Conservation (phyloP, 1,140 invertebrate genomes). For the Heterodera schachtii region DNA sequence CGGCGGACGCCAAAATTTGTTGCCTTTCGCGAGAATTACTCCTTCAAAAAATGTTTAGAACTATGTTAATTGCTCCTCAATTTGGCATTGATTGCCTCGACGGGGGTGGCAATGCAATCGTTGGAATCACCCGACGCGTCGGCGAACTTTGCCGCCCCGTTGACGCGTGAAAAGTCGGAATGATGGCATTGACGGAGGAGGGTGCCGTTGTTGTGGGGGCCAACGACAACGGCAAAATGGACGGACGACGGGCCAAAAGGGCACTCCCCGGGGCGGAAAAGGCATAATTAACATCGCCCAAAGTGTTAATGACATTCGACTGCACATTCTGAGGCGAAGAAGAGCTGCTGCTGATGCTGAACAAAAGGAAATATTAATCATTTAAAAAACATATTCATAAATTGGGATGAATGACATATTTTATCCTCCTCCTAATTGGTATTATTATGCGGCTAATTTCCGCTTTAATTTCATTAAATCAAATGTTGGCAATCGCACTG, state of each 20-base stretch:
- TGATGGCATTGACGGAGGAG: constrained; percentile 2
- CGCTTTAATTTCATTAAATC: too few species aligned
- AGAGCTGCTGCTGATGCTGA: too few species aligned
- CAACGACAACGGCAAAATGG: background rate
- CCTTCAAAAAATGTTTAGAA: background rate
- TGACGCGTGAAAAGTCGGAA: background rate
- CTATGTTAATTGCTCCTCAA: too few species aligned
- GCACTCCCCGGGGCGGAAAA: background rate
- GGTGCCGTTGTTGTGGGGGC: background rate
- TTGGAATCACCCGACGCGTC: background rate
- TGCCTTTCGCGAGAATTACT: constrained; percentile 25
- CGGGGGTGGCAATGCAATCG: background rate
- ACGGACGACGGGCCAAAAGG: background rate
- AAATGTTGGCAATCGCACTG: too few species aligned
- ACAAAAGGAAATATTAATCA: too few species aligned
- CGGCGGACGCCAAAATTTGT: constrained; percentile 22
- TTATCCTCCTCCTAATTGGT: too few species aligned
- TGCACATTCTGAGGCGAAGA: too few species aligned
- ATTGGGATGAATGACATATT: too few species aligned
- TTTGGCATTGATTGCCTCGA: background rate
- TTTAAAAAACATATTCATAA: too few species aligned
- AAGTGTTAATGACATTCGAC: background rate
- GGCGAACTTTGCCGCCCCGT: constrained; percentile 2
- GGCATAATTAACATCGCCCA: background rate
- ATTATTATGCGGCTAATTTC: too few species aligned